Base-by-base conservation (phyloP, 2,888 invertebrate genomes). In the Callyntrura guangdongensis region DNA sequence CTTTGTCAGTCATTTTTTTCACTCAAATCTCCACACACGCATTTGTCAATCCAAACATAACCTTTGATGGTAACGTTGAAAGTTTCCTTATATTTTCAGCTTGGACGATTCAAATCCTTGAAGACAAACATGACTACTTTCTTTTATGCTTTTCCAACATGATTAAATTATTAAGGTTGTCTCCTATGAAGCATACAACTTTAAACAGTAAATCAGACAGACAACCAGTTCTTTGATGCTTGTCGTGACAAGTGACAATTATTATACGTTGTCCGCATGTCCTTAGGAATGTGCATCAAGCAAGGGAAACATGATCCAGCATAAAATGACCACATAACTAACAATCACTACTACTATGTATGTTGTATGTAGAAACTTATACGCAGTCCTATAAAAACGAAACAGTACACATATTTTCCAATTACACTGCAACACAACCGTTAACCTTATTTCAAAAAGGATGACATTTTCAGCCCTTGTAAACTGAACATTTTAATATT, bases 171-270 rank as follows among this genome's bases (percentile, higher is more conserved):
- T 36, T 36, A 36, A 36, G 36, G 36, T 36, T 36, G 36, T 36
- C 36, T 36, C 36, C 6, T n/a, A 45, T 61, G 14, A 81, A 45
- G 11, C 20, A 9, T 53, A 12, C 3, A 47, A 22, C 12, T 49
- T 74, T 74, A 1, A 47, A n/a, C 72, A 17, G 20, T 72, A 74
- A 86, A 86, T 86, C 86, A 79, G 59, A 53, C n/a, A 82, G 69
- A 88, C 82, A 88, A 82, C 88, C 82, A 59, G 88, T 88, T 88
- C 27, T 79, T 22, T 27, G 59, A 67, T 59, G 64, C 79, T 79
- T 45, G 45, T 69, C 72, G 59, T 49, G 45, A 88, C 88, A 88
- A 86, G 72, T 74, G 85, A 86, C 85, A 86, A 69, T 74, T 27
- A 59, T 74, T 67, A 17, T 69, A n/a, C 25, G 79, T 27, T 53